Percentiles rank a stretch among this genome's conserved stretches.
Evolutionary conservation across 2,113 vertebrate genomes (phyloP).

Genomic region (Climacteris rufus): DNA sequence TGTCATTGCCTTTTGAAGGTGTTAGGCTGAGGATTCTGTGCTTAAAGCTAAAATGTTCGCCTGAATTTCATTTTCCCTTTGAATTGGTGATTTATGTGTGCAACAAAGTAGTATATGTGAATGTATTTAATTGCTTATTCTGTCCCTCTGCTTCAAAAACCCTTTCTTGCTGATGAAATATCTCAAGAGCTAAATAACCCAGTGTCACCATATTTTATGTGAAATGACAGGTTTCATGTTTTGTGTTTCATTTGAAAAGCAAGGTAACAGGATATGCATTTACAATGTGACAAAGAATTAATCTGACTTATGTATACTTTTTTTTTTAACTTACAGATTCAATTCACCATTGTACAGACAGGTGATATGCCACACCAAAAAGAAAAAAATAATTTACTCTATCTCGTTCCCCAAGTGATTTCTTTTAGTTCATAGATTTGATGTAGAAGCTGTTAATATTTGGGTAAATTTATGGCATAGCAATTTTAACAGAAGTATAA

Average conservation of each 20-base stretch:
- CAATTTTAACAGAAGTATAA: background rate
- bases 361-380: background rate
- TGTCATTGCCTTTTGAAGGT: background rate
- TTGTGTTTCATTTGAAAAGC: conserved; percentile 1
- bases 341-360: background rate
- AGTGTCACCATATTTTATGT: conserved; percentile 30
- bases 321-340: background rate
- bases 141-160: conserved; percentile 8
- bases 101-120: conserved; percentile 38
- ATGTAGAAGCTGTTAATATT: background rate
- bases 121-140: conserved; percentile 25
- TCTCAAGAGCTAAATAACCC: conserved; percentile 51
- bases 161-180: conserved; percentile 34
- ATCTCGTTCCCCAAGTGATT: background rate
- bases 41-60: background rate
- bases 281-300: conserved; percentile 29
- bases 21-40: background rate
- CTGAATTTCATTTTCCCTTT: background rate
- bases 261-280: conserved; percentile 5
- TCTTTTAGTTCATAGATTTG: background rate
- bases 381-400: background rate
- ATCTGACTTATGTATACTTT: background rate
- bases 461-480: background rate
- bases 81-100: conserved; percentile 17
- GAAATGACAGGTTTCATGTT: background rate